Base-by-base conservation (phyloP, 2,113 vertebrate species). In the Nannobrachium achirus region DNA sequence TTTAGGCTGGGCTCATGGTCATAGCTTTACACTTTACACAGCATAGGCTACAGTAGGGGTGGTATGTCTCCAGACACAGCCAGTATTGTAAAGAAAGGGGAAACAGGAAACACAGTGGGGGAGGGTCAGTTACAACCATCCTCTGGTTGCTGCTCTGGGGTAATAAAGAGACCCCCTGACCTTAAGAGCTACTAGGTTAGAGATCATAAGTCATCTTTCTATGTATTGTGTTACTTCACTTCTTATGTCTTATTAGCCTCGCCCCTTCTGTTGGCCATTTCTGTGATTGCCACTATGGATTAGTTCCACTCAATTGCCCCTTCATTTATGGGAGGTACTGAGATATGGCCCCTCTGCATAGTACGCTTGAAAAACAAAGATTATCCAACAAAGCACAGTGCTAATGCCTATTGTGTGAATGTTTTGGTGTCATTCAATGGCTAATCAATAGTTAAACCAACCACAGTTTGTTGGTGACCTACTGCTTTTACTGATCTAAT, bases 1-100 rank as follows among this genome's bases (percentile, higher is more conserved):
- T 39, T 59, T n/a, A 5, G 4, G 55, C 9, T 38, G 48, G 59
- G 51, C 16, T 66, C 49, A 66, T 59, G 41, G 45, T 61, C 42
- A 20, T 60, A 52, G 67, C 64, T 69, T 79, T 74, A 80, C 68
- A 63, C 25, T 33, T 33, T n/a, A n/a, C n/a, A n/a, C n/a, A 5
- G 25, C 25, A 33, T 57, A 62, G 61, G 68, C 19, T 15, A 42
- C 73, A 40, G 74, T 45, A 48, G 7, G 18, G 79, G 69, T 79
- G 80, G 71, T 85, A 89, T 82, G 82, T 82, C 74, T 86, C 72
- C 85, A 86, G 85, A 84, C 85, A 87, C 83, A 83, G 85, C 82
- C 79, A 64, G 69, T 87, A 88, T 86, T 85, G 80, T 90, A 86
- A 68, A 79, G 69, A 73, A 84, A 71, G 78, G 81, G 74, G 58